A percentile compares a stretch with the other conserved stretches of the same genome.
These are phyloP conservation scores for Acanthopagrus latus DNA, from an alignment of 2,797 vertebrate species.

Conservation along the genomic window DNA sequence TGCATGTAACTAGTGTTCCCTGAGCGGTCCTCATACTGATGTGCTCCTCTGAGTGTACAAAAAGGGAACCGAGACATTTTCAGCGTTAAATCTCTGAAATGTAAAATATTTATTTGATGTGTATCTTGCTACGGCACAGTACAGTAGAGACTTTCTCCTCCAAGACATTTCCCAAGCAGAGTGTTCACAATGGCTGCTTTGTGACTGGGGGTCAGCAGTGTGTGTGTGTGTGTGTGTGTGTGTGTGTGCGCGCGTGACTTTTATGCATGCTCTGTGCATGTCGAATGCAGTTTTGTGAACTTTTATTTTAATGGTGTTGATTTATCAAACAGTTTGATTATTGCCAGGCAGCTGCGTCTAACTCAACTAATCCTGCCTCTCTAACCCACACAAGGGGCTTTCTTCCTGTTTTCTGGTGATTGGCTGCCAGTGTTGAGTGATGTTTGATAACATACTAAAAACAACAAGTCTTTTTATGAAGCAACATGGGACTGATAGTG, in stretches of 20 bases:
- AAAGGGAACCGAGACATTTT: not conserved
- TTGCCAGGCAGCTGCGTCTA: constrained; percentile 67
- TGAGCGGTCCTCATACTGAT: not conserved
- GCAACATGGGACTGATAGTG: constrained; percentile 67
- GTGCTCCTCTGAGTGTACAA: not conserved
- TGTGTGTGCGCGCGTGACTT: too few species aligned
- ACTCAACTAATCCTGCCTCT: constrained; percentile 81
- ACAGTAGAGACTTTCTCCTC: not conserved
- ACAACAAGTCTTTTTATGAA: constrained; percentile 7
- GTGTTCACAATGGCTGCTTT: constrained; percentile 65
- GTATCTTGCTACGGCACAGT: not conserved
- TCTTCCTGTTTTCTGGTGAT: constrained; percentile 69
- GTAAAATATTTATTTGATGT: constrained; percentile 12
- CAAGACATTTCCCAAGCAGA: constrained; percentile 22
- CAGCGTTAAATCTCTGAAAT: not conserved
- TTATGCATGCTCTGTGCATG: constrained; percentile 91
- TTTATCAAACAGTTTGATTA: constrained; percentile 49
- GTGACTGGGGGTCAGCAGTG: constrained; percentile 39
- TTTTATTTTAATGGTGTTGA: constrained; percentile 9
- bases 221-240: too few species aligned
- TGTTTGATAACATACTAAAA: constrained; percentile 78
- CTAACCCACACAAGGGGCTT: constrained; percentile 67
- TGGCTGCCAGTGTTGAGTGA: constrained; percentile 55
- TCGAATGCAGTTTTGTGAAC: constrained; percentile 47
- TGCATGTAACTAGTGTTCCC: not conserved